phyloP scores from a whole-genome alignment of 2,888 invertebrate genomes.

The Hartigia nigra region DNA sequence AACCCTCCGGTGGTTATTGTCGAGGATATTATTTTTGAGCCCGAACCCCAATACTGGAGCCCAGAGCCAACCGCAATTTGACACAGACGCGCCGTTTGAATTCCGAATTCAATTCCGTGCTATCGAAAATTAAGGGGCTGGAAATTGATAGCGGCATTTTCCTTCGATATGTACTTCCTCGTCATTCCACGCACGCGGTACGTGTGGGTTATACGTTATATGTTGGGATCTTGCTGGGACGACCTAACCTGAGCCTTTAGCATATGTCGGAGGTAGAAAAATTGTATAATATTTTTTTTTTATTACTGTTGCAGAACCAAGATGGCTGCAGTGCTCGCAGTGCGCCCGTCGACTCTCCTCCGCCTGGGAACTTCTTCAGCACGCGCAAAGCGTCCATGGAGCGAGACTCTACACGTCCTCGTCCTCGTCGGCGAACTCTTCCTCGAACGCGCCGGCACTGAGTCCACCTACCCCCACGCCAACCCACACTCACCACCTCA shows the following conservation, averaged over 20 bases:
- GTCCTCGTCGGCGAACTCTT: constrained; percentile 60
- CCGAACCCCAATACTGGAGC: constrained; percentile 20
- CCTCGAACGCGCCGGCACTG: constrained; percentile 65
- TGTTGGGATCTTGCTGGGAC: background rate
- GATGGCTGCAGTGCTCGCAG: constrained; percentile 92
- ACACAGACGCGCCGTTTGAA: constrained; percentile 61
- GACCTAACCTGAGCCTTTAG: background rate
- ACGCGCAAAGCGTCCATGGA: constrained; percentile 94
- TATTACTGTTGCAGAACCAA: constrained; percentile 82
- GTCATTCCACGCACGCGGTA: constrained; percentile 1
- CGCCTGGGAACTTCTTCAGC: constrained; percentile 96
- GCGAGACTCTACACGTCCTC: constrained; percentile 90
- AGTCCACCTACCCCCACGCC: constrained; percentile 65
- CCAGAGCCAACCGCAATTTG: constrained; percentile 50
- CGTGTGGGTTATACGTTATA: background rate
- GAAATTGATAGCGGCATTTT: constrained; percentile 34
- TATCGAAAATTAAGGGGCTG: constrained; percentile 53
- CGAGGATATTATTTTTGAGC: constrained; percentile 58
- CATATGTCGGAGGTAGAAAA: background rate
- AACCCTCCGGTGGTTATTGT: constrained; percentile 32
- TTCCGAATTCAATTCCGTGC: constrained; percentile 59
- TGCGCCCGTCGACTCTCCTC: constrained; percentile 92
- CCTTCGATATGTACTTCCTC: background rate
- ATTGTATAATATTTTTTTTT: constrained; percentile 21
- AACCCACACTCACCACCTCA: constrained; percentile 61